Evolutionary conservation across 2,888 invertebrate genomes (phyloP), one percentile per base, ranked within the genome.

Genomic region (Hemistola chrysoprasaria): DNA sequence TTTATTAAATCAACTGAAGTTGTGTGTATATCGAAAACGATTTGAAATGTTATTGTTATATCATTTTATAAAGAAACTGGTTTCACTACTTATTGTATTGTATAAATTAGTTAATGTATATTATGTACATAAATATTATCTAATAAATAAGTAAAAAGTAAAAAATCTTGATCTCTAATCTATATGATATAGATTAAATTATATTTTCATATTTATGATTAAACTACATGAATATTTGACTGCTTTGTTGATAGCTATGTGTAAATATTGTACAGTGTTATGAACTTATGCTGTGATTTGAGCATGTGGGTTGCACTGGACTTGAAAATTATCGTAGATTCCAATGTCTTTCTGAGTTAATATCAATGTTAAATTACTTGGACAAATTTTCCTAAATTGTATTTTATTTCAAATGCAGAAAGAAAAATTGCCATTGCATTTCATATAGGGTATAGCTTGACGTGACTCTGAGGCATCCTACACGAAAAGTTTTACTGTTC

Each of bases 251-350:
- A 68, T 70, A 53, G 39, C 35, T 6, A 52, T 34, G 25, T 69
- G 78, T 81, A 81, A 67, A 81, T 81, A 80, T 48, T 83, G 82
- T 85, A 82, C 72, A 83, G 82, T 78, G 82, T 84, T 84, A 78
- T 62, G 64, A 68, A 50, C 61, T 68, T 64, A 71, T 75, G 66
- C 68, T 69, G 73, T 71, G 73, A 75, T 73, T 59, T 54, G 53
- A 28, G 38, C 40, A 37, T 42, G 48, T 40, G 47, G 56, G 54
- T 37, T 63, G 71, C 65, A 59, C 59, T 62, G 61, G 40, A 48
- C 42, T 34, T 29, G 11, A 16, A 22, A 16, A 16, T 3, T 16
- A 3, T 3, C 16, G 4, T 3, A 16, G 4, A 16, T 3, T 16
- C n/a, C n/a, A n/a, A 16, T 16, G 4, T 16, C 16, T 4, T 16